phyloP scores from a whole-genome alignment of 2,797 vertebrate genomes.

The Coendou prehensilis region DNA sequence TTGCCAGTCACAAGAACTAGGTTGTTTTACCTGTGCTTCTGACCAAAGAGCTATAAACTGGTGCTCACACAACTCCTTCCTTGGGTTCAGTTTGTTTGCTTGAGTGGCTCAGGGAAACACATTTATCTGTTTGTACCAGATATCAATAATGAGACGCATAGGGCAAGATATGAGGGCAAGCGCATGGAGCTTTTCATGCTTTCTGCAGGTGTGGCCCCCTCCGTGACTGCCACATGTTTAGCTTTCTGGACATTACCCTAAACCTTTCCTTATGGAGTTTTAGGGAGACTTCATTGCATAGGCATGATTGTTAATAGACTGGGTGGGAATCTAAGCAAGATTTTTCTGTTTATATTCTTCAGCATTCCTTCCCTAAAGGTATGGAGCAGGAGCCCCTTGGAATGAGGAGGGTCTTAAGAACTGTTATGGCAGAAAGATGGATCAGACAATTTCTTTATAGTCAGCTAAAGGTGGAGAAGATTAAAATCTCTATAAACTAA shows the following conservation, averaged over 20 bases:
- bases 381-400: background rate
- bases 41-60: background rate
- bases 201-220: no score
- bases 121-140: background rate
- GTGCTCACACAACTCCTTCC: accelerated
- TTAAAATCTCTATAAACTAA: background rate
- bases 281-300: background rate
- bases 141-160: no score
- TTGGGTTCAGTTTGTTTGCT: background rate
- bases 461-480: background rate
- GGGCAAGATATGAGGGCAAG: background rate
- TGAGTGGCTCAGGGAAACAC: background rate
- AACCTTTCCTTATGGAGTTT: background rate
- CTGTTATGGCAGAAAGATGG: no score
- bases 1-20: background rate
- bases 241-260: background rate
- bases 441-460: background rate
- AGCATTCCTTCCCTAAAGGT: background rate
- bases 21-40: background rate
- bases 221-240: no score
- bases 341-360: background rate
- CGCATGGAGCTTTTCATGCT: no score
- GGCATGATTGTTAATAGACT: background rate
- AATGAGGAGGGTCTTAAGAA: background rate
- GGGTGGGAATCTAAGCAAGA: background rate